Conservation (phyloP, 2,113 vertebrate genomes). For the Sisor rabdophorus region DNA sequence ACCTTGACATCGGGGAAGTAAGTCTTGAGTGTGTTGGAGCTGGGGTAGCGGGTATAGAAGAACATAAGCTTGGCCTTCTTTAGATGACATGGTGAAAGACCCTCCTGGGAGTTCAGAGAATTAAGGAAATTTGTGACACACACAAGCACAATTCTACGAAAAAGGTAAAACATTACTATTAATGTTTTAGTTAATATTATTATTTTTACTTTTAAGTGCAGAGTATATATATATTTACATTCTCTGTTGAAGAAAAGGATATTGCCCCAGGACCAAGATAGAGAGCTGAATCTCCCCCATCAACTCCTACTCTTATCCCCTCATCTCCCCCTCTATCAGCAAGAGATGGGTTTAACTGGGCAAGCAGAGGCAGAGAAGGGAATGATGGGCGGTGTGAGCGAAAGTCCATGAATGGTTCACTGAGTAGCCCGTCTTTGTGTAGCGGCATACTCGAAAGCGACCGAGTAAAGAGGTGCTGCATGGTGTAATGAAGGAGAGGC, state of each 20-base stretch:
- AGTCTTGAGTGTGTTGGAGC: constrained; percentile 98
- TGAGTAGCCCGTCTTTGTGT: constrained; percentile 65
- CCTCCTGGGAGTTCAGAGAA: constrained; percentile 81
- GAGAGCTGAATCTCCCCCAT: constrained; percentile 64
- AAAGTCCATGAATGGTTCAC: constrained; percentile 69
- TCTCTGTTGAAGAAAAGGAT: constrained; percentile 61
- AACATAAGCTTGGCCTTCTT: constrained; percentile 99
- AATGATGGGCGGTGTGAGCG: constrained; percentile 62
- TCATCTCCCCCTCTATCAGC: constrained; percentile 62
- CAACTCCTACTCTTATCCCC: constrained; percentile 65
- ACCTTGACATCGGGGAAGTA: constrained; percentile 99
- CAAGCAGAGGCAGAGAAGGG: constrained; percentile 62
- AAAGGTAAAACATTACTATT: constrained; percentile 1
- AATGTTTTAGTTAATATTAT: neutral
- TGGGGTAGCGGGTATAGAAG: constrained; percentile 97
- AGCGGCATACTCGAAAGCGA: constrained; percentile 63
- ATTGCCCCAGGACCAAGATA: constrained; percentile 69
- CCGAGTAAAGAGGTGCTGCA: constrained; percentile 75
- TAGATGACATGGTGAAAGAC: constrained; percentile 95
- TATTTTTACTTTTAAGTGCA: too few relatives aligned
- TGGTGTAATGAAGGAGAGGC: constrained; percentile 73
- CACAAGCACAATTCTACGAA: constrained; percentile 16
- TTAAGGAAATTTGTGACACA: constrained; percentile 57
- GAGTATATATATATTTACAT: neutral
- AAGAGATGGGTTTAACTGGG: constrained; percentile 62